These are phyloP conservation scores for Drosophila cognata DNA, from an alignment of 2,888 invertebrate genomes.

Conservation along the genomic window DNA sequence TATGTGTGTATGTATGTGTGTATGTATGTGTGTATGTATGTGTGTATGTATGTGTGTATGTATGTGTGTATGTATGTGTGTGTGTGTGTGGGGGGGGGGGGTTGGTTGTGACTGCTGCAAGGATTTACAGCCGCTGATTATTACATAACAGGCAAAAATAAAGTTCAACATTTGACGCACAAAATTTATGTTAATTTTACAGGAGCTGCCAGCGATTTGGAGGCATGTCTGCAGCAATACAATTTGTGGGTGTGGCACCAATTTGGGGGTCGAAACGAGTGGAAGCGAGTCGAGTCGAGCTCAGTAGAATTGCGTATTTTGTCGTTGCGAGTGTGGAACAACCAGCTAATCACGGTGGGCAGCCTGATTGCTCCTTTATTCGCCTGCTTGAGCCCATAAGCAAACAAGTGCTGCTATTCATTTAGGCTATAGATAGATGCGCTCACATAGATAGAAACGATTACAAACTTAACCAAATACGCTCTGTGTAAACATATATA, in stretches of 20 bases:
- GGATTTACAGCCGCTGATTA: slow-evolving; percentile 71
- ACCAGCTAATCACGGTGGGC: slow-evolving; percentile 30
- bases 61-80: neutral
- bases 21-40: too few species aligned
- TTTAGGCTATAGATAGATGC: neutral
- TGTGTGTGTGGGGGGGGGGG: rapidly evolving
- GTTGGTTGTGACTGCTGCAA: slow-evolving; percentile 48
- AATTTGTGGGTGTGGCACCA: slow-evolving; percentile 21
- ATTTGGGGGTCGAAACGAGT: slow-evolving; percentile 4
- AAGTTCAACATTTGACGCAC: slow-evolving; percentile 66
- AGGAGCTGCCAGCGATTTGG: slow-evolving; percentile 37
- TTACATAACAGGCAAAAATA: slow-evolving; percentile 65
- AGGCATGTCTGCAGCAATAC: slow-evolving; percentile 39
- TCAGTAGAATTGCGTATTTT: slow-evolving; percentile 1
- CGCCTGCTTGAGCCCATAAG: slow-evolving; percentile 21
- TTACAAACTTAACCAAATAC: slow-evolving; percentile 3
- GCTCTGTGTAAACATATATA: neutral
- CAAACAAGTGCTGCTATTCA: slow-evolving; percentile 6
- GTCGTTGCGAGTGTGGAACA: neutral
- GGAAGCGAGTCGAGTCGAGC: neutral
- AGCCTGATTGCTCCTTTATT: slow-evolving; percentile 30
- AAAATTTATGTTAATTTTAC: slow-evolving; percentile 73
- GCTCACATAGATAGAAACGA: neutral
- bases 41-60: too few species aligned
- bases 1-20: neutral